Base-by-base conservation (phyloP, 2,888 invertebrate genomes). In the Apamea epomidion region DNA sequence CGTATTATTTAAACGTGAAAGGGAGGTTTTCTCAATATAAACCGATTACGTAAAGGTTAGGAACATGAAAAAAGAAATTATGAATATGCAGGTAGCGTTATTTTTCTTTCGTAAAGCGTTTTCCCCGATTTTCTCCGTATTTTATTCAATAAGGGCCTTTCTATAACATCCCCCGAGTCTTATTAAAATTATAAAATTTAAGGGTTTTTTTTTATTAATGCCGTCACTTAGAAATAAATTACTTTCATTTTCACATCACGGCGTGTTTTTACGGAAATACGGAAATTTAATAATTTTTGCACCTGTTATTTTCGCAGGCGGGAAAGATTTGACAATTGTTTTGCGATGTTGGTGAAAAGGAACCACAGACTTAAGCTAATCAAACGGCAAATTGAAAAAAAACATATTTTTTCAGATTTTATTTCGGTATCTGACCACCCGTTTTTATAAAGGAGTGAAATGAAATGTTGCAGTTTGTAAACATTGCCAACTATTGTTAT, bases 91-190 rank as follows among this genome's bases (percentile, higher is more conserved):
- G 81, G 81, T 89, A 89, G 86, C 86, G 91, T 90, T 93, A 91
- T 93, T 93, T 93, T 93, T 91, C 90, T 89, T 92, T 91, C 89
- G 89, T 85, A 85, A 84, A 89, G 85, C 90, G 87, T 92, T 91
- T 92, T 90, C 91, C 91, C 90, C 90, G 92, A 93, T 93, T 95
- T 93, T 92, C 91, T 87, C 45, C 85, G 88, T 89, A 89, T 92
- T 94, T 92, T 91, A 93, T 94, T 93, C 91, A 94, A 93, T 92
- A 93, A 92, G 92, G 91, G 88, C 90, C 92, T 94, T 94, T 94
- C 94, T 94, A 94, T 94, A 94, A 93, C 93, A 93, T 92, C 93
- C 93, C 94, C 87, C 90, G 88, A 85, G 90, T 88, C 91, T 92
- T 91, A 91, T 90, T 90, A 92, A 93, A 94, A 93, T 92, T 93